Base-by-base conservation (phyloP, 92 coral and sea anemone genomes). In the Pocillopora meandrina region DNA sequence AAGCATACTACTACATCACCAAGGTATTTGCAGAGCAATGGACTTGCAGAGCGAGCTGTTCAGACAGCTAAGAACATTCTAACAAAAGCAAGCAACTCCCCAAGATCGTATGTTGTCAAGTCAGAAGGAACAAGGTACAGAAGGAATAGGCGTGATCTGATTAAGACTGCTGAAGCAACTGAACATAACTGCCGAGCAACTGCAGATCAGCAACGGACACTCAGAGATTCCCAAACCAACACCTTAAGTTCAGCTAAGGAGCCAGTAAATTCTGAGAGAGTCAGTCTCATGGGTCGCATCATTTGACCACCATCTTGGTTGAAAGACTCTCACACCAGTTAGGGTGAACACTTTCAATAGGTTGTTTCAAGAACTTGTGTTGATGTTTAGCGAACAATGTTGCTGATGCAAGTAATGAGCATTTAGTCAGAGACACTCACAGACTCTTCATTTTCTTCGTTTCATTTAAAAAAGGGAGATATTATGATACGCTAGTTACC, bases 71-170 rank as follows among this genome's bases (percentile, higher is more conserved):
- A 61, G 66, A 76, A 74, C 11, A 76, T 31, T 55, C 69, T 78
- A 71, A 77, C 81, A 23, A 42, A 56, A 71, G 74, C 26, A 42
- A 42, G 61, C 59, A 21, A 76, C 16, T 17, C 59, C 34, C 89
- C 78, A 67, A 56, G 89, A 58, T 85, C 84, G 57, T 85, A 85
- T 65, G 61, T 85, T 26, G 84, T 85, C 8, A 57, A 67, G 74
- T 62, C 31, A 58, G 63, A 85, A 19, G 68, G 89, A 77, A 56
- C 61, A 78, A 77, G 74, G 59, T 86, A 78, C 78, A 56, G 81
- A 63, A 61, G 85, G 47, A 86, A 79, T 11, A 66, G 90, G 56
- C 80, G 78, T 21, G 65, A 86, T 47, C 59, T 78, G 61, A 79
- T 79, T 35, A 79, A 79, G 33, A 79, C 74, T n/a, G 26, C 26